Evolutionary conservation across 2,888 invertebrate species (phyloP).

Genomic region (Oscheius sp.): DNA sequence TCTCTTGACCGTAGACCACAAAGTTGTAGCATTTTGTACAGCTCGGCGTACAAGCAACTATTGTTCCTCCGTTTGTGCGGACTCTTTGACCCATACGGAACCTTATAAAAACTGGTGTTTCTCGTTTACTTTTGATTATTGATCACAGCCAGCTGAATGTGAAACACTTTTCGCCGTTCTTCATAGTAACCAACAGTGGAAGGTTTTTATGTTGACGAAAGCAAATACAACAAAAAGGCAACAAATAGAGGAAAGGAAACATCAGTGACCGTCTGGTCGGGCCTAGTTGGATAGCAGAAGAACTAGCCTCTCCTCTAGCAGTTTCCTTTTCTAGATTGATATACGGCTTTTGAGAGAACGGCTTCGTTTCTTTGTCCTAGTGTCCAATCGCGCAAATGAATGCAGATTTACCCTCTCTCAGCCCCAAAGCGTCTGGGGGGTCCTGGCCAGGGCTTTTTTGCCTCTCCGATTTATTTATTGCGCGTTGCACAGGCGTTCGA

Average conservation of each 20-base stretch:
- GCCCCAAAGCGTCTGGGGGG: conserved; percentile 22
- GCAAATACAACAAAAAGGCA: too few species aligned
- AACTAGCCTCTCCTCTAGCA: too few species aligned
- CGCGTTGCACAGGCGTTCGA: conserved; percentile 39
- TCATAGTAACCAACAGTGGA: conserved; percentile 12
- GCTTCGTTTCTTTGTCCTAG: conserved; percentile 19
- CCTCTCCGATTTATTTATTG: conserved; percentile 40
- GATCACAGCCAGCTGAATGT: background rate
- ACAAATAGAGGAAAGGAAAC: too few species aligned
- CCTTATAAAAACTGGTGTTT: too few species aligned
- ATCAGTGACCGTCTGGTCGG: too few species aligned
- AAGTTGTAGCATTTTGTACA: too few species aligned
- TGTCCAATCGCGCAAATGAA: conserved; percentile 37
- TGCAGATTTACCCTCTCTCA: conserved; percentile 29
- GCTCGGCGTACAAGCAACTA: too few species aligned
- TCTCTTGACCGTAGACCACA: too few species aligned
- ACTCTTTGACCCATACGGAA: too few species aligned
- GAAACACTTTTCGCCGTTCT: conserved; percentile 12
- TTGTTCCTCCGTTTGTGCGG: too few species aligned
- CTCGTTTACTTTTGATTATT: background rate
- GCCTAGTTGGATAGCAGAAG: too few species aligned
- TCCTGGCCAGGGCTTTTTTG: conserved; percentile 32
- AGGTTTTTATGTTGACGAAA: background rate
- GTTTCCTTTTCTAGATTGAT: background rate
- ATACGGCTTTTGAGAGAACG: conserved; percentile 1